phyloP scores from a whole-genome alignment of 2,797 vertebrate genomes.

The Bothrops alternatus region DNA sequence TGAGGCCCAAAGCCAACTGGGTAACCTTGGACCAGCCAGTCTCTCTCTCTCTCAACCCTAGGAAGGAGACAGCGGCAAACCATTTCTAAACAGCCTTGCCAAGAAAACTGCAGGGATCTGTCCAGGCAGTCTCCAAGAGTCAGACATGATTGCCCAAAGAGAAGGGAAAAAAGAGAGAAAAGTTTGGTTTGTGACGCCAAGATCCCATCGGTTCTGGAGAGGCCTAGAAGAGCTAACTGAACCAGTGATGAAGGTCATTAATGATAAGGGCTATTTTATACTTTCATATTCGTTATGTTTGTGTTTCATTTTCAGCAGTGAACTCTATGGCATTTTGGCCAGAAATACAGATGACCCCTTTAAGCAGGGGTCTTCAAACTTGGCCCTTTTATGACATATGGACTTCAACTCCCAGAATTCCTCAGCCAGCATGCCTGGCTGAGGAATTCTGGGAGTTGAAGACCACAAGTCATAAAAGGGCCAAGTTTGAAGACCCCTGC shows the following conservation, averaged over 20 bases:
- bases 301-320: not conserved
- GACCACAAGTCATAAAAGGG: too few relatives aligned
- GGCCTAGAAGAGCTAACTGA: constrained; percentile 10
- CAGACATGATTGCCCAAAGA: not conserved
- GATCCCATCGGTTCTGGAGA: not conserved
- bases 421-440: too few relatives aligned
- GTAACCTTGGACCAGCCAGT: too few relatives aligned
- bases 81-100: not conserved
- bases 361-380: too few relatives aligned
- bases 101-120: not conserved
- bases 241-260: constrained; percentile 15
- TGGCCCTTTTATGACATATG: too few relatives aligned
- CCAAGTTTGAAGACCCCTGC: not conserved
- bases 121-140: not conserved
- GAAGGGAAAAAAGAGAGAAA: not conserved
- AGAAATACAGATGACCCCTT: not conserved
- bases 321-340: not conserved
- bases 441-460: too few relatives aligned
- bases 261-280: constrained; percentile 18
- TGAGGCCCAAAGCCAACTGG: too few relatives aligned
- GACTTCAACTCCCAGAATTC: too few relatives aligned
- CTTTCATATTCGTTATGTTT: not conserved
- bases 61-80: not conserved
- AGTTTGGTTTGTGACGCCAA: not conserved
- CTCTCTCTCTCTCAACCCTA: not conserved